A percentile compares a stretch with the other conserved stretches of the same genome.
phyloP scores from a whole-genome alignment of 2,113 vertebrate genomes.

The Sinocyclocheilus anophthalmus region DNA sequence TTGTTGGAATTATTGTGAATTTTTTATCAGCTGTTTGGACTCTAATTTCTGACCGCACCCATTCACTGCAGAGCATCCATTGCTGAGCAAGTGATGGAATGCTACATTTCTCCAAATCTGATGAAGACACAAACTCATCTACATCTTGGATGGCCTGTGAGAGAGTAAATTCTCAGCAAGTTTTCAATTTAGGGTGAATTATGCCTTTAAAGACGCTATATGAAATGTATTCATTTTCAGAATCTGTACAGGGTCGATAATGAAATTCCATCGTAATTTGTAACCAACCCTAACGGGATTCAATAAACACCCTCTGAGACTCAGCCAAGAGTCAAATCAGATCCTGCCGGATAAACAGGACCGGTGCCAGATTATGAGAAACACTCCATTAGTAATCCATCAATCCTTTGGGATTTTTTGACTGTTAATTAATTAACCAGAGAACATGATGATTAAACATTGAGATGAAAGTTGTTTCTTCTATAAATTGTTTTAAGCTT shows the following conservation, averaged over 20 bases:
- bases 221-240: neutral
- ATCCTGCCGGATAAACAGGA: slow-evolving; percentile 3
- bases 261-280: slow-evolving; percentile 14
- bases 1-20: no score
- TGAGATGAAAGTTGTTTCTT: neutral
- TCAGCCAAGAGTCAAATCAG: slow-evolving; percentile 12
- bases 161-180: no score
- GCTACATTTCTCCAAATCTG: no score
- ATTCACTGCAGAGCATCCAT: no score
- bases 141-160: no score
- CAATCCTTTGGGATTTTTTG: neutral
- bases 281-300: neutral
- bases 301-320: neutral
- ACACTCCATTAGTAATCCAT: slow-evolving; percentile 1
- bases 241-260: neutral
- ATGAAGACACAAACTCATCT: no score
- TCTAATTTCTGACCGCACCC: no score
- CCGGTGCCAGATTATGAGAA: neutral
- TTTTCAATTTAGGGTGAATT: no score
- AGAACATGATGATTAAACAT: neutral
- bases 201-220: neutral
- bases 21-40: no score
- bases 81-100: no score
- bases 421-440: neutral
- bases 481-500: neutral